phyloP scores from a whole-genome alignment of 2,888 invertebrate genomes.

The Idaea aversata region DNA sequence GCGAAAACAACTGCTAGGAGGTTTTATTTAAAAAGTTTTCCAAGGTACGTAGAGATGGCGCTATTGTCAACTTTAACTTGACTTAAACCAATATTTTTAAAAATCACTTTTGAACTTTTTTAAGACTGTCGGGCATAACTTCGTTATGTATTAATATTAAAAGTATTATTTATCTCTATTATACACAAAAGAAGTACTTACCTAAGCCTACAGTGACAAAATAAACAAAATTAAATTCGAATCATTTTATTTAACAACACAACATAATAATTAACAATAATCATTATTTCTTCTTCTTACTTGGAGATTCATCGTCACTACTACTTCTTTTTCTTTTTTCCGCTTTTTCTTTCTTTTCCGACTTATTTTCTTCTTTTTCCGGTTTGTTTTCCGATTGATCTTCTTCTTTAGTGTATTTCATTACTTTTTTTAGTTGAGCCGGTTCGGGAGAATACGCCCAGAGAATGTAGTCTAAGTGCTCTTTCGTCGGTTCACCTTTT shows the following conservation, averaged over 20 bases:
- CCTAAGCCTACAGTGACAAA: no score
- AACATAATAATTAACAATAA: not conserved
- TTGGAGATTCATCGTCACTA: not conserved
- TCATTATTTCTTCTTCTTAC: not conserved
- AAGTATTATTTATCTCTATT: no score
- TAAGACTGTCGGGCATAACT: no score
- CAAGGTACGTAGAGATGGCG: no score
- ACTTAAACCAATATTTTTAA: no score
- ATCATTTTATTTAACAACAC: not conserved
- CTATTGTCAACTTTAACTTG: no score
- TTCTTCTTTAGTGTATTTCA: conserved; percentile 53
- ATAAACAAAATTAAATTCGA: not conserved
- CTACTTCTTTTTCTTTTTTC: not conserved
- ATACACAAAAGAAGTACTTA: no score
- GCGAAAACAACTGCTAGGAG: no score
- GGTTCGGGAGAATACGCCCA: conserved; percentile 90
- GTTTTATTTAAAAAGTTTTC: no score
- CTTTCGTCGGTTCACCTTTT: conserved; percentile 83
- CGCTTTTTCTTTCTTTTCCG: not conserved
- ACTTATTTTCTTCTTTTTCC: not conserved
- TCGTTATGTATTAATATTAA: no score
- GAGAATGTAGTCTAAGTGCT: conserved; percentile 84
- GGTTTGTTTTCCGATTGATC: conserved; percentile 7
- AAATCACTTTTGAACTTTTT: no score
- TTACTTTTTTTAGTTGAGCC: conserved; percentile 81